A percentile compares a stretch with the other conserved stretches of the same genome.
These are phyloP conservation scores for Prosapia bicincta DNA, from an alignment of 2,888 invertebrate species.

Conservation along the genomic window DNA sequence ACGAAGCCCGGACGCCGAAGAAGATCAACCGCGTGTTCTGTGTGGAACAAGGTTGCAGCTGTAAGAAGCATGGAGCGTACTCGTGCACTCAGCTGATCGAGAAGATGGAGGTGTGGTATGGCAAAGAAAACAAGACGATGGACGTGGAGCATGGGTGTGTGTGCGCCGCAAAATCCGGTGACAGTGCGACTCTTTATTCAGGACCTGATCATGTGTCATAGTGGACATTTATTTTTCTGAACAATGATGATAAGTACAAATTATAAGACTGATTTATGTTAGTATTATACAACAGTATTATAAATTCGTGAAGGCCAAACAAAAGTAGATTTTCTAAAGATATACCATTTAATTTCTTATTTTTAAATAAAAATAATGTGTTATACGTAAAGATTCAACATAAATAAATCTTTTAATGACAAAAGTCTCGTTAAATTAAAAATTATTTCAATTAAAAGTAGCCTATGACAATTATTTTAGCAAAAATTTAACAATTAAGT, in stretches of 20 bases:
- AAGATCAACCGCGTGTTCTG: conserved; percentile 19
- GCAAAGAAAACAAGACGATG: not conserved
- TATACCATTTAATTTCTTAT: too few species aligned
- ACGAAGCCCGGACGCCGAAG: not conserved
- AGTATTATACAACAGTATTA: not conserved
- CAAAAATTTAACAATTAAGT: too few species aligned
- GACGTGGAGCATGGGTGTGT: conserved; percentile 14
- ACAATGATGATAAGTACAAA: not conserved
- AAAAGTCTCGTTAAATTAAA: too few species aligned
- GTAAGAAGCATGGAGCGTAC: conserved; percentile 22
- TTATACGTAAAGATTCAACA: too few species aligned
- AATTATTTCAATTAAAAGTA: too few species aligned
- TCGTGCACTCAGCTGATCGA: conserved; percentile 29
- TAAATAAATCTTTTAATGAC: too few species aligned
- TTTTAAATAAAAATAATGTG: too few species aligned
- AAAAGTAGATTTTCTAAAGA: too few species aligned
- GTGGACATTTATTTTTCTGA: not conserved
- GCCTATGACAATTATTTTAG: too few species aligned
- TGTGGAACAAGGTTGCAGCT: conserved; percentile 20
- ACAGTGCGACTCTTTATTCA: not conserved
- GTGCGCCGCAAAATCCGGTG: conserved; percentile 11
- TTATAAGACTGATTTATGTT: not conserved
- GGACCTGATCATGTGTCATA: not conserved
- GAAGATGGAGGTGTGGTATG: conserved; percentile 24
- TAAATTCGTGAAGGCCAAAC: too few species aligned